Conservation (phyloP, 2,888 invertebrate species). For the Spisula solida region DNA sequence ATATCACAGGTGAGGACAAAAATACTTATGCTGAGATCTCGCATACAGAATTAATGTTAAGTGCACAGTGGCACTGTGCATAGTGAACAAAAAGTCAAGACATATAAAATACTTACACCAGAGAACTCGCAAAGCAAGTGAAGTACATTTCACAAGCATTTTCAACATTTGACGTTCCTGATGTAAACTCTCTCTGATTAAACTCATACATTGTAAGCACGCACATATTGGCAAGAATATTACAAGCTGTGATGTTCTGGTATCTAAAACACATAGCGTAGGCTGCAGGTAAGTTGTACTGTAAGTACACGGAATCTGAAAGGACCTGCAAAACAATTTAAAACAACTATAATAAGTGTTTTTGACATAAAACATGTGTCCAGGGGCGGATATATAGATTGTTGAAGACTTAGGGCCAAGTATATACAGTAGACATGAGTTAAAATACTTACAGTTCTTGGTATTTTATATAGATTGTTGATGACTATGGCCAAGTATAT, state of each 20-base stretch:
- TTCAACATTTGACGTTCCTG: neutral
- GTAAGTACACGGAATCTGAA: conserved; percentile 75
- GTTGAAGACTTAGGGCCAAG: no score
- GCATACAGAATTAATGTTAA: no score
- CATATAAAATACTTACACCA: conserved; percentile 48
- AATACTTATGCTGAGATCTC: no score
- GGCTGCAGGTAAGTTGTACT: conserved; percentile 78
- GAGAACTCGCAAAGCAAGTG: neutral
- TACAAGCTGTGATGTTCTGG: conserved; percentile 89
- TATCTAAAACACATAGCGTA: conserved; percentile 78
- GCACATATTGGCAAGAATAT: conserved; percentile 88
- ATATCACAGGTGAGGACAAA: neutral
- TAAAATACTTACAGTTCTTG: conserved; percentile 69
- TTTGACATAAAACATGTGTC: no score
- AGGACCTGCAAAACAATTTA: conserved; percentile 3
- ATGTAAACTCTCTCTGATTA: neutral
- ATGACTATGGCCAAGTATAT: no score
- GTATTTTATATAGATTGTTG: conserved; percentile 66
- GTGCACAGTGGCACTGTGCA: no score
- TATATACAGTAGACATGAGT: no score
- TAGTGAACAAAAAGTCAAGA: no score
- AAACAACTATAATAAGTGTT: neutral
- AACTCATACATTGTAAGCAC: conserved; percentile 77
- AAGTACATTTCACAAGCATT: conserved; percentile 63
- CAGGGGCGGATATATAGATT: no score